Percentiles rank a stretch among this genome's conserved stretches.
phyloP scores from a whole-genome alignment of 2,113 vertebrate species.

The Ceuthmochares aereus region DNA sequence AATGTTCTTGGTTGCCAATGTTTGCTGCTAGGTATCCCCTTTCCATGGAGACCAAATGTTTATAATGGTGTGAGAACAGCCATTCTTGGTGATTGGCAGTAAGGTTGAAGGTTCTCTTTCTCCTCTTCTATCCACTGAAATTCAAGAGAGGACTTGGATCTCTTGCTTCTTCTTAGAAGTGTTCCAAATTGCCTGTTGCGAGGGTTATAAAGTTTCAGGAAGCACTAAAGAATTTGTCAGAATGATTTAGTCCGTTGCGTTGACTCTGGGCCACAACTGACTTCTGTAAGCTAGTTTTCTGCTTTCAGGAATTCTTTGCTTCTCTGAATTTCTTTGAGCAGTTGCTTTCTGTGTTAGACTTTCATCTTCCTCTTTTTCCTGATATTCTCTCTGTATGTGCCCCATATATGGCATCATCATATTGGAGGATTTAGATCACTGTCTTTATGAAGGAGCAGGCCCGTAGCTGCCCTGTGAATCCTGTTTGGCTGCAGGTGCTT shows the following conservation, averaged over 20 bases:
- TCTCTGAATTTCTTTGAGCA: neutral
- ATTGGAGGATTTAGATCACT: neutral
- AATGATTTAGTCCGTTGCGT: conserved; percentile 24
- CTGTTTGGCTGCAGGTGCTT: neutral
- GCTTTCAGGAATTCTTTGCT: conserved; percentile 41
- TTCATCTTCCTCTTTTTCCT: neutral
- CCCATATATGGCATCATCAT: neutral
- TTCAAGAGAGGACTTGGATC: conserved; percentile 14
- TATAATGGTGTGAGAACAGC: conserved; percentile 50
- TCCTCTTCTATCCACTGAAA: neutral
- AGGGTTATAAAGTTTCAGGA: conserved; percentile 20
- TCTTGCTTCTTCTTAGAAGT: neutral
- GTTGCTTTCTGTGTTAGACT: neutral
- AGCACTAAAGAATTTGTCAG: conserved; percentile 47
- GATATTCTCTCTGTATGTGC: neutral
- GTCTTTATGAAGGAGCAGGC: neutral
- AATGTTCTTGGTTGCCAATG: conserved; percentile 57
- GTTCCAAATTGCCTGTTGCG: conserved; percentile 45
- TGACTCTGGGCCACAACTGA: conserved; percentile 28
- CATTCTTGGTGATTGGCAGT: conserved; percentile 29
- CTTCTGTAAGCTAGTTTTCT: conserved; percentile 32
- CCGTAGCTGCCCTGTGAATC: neutral
- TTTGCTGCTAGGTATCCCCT: conserved; percentile 64
- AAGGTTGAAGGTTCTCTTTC: conserved; percentile 1
- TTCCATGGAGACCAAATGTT: conserved; percentile 69